These are phyloP conservation scores for Lepidonotus clava DNA, from an alignment of 2,888 invertebrate genomes.

Conservation along the genomic window DNA sequence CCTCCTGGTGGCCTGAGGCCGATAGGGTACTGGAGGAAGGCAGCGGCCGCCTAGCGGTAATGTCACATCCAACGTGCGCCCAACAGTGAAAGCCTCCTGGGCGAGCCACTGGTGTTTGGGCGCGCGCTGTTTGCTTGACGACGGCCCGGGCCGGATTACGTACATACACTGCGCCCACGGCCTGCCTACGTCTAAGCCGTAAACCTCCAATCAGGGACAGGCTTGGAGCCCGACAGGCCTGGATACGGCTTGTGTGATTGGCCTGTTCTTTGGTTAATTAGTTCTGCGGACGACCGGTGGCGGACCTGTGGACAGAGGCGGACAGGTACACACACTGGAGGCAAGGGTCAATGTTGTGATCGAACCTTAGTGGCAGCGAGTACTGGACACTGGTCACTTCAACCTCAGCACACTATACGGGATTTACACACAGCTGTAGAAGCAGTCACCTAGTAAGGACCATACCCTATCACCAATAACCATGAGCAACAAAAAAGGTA, in stretches of 20 bases:
- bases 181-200: not conserved
- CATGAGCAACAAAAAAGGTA: slow-evolving; percentile 17
- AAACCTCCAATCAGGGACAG: not conserved
- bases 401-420: not conserved
- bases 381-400: not conserved
- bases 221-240: not conserved
- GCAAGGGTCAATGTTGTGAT: too few relatives aligned
- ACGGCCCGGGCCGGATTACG: slow-evolving; percentile 18
- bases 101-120: not conserved
- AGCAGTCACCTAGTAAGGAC: not conserved
- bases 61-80: not conserved
- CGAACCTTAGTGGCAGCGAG: not conserved
- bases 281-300: too few relatives aligned
- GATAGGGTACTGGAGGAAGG: not conserved
- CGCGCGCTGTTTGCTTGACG: slow-evolving; percentile 19
- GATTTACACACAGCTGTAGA: not conserved
- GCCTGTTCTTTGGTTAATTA: not conserved
- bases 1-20: too few relatives aligned
- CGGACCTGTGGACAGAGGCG: too few relatives aligned
- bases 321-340: too few relatives aligned
- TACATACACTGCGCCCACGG: not conserved
- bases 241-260: not conserved
- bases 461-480: not conserved
- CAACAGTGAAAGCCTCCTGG: not conserved
- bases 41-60: not conserved